These are phyloP conservation scores for Jacana jacana DNA, from an alignment of 2,113 vertebrate species.

Conservation along the genomic window DNA sequence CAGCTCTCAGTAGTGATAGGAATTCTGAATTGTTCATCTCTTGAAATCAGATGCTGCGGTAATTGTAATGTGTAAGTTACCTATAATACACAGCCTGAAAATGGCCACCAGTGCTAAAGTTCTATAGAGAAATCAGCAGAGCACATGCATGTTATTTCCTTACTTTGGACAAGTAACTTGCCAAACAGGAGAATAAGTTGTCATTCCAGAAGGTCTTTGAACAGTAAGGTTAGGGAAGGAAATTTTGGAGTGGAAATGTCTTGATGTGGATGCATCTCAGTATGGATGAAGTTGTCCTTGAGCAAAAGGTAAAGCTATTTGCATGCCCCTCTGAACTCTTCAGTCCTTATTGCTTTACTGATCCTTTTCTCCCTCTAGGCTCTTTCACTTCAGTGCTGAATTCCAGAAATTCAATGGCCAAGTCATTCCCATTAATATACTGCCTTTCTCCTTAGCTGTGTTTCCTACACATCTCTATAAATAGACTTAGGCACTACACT, in stretches of 20 bases:
- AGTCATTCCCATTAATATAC: constrained; percentile 66
- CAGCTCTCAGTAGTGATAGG: not conserved
- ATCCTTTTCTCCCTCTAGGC: not conserved
- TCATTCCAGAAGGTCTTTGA: not conserved
- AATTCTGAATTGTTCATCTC: not conserved
- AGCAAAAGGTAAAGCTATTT: not conserved
- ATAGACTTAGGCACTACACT: constrained; percentile 72
- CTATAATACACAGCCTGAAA: not conserved
- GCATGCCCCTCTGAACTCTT: not conserved
- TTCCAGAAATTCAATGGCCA: constrained; percentile 52
- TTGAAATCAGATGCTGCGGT: not conserved
- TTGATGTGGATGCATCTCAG: not conserved
- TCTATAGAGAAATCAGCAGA: not conserved
- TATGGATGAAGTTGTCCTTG: not conserved
- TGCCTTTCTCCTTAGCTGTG: constrained; percentile 69
- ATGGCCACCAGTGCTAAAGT: not conserved
- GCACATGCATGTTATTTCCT: not conserved
- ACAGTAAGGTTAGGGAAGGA: not conserved
- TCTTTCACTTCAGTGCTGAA: constrained; percentile 3
- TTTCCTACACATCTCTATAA: constrained; percentile 78
- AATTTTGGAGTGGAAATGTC: not conserved
- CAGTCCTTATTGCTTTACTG: not conserved
- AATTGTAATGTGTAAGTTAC: not conserved
- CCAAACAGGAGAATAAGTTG: not conserved
- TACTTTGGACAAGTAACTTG: not conserved